phyloP scores from a whole-genome alignment of 2,888 invertebrate species.

The Aradus depressus region DNA sequence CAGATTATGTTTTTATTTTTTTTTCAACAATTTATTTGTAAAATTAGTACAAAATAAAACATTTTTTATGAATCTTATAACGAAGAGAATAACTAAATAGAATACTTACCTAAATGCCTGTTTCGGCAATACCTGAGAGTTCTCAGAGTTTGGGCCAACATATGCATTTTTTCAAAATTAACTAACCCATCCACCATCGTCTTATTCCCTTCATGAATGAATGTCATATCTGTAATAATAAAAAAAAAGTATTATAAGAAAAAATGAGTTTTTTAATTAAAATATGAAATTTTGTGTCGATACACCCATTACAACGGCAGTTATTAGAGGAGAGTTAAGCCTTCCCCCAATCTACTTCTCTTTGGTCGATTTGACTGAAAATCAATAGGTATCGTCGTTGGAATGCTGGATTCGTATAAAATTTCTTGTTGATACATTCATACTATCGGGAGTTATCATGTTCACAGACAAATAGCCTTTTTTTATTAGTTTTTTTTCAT shows the following conservation, averaged over 20 bases:
- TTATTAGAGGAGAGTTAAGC: no score
- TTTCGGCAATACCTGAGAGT: constrained; percentile 64
- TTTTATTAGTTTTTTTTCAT: no score
- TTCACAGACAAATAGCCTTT: no score
- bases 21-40: not conserved
- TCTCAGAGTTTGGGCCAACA: constrained; percentile 71
- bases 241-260: not conserved
- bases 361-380: no score
- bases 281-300: no score
- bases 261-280: not conserved
- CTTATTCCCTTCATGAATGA: constrained; percentile 77
- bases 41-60: constrained; percentile 2
- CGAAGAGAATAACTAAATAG: not conserved
- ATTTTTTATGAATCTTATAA: not conserved
- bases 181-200: constrained; percentile 62
- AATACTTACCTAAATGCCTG: constrained; percentile 49
- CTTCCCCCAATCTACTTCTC: no score
- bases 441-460: no score
- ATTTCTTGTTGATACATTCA: no score
- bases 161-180: constrained; percentile 84
- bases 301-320: no score
- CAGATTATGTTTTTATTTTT: no score
- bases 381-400: no score
- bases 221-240: constrained; percentile 49
- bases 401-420: no score